Percentiles rank a stretch among this genome's conserved stretches.
These are phyloP conservation scores for Epirrita christyi DNA, from an alignment of 2,888 invertebrate species.

Conservation along the genomic window DNA sequence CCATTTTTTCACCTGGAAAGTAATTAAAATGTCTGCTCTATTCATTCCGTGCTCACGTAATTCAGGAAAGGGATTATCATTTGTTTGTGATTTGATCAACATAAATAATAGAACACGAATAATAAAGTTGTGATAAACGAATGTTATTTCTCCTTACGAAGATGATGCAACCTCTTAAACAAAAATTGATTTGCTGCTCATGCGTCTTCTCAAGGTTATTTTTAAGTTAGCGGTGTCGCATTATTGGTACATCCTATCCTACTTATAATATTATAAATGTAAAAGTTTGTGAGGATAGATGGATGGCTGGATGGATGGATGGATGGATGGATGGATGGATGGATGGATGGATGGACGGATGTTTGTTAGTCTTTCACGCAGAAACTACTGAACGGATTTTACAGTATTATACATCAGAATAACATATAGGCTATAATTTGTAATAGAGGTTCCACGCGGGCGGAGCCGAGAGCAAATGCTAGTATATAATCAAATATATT, in stretches of 20 bases:
- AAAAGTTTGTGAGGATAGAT: no score
- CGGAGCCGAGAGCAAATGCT: no score
- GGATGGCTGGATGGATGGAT: no score
- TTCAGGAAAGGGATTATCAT: background rate
- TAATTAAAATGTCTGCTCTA: background rate
- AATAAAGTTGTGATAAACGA: background rate
- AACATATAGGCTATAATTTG: no score
- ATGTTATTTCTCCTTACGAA: slow-evolving; percentile 34
- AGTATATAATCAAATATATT: no score
- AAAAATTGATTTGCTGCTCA: slow-evolving; percentile 37
- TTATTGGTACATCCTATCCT: slow-evolving; percentile 6
- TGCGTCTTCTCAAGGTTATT: slow-evolving; percentile 32
- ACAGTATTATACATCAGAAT: no score
- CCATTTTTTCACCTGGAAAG: background rate
- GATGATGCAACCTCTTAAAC: slow-evolving; percentile 43
- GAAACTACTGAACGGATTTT: no score
- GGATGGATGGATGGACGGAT: no score
- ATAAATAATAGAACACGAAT: background rate
- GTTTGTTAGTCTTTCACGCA: no score
- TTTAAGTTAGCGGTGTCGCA: slow-evolving; percentile 43
- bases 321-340: no score
- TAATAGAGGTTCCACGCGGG: no score
- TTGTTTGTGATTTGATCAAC: background rate
- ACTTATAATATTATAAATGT: no score
- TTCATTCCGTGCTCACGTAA: background rate